Base-by-base conservation (phyloP, 1,140 invertebrate genomes). In the Ephestia elutella region DNA sequence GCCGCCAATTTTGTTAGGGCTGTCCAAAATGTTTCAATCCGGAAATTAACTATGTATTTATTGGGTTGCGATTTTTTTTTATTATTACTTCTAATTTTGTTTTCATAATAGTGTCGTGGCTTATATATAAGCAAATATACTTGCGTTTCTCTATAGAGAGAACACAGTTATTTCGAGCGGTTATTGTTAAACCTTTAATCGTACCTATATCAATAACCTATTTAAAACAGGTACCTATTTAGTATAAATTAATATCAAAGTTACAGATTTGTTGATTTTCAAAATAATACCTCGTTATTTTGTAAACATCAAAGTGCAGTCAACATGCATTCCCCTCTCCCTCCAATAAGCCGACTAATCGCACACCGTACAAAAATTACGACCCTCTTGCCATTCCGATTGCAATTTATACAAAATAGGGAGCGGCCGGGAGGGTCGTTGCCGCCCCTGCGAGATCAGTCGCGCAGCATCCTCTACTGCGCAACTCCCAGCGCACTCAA, bases 401-500 rank as follows among this genome's bases (percentile, higher is more conserved):
- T 75, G 63, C 73, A 81, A 76, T 79, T 78, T 75, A 74, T 59
- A 68, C 57, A 65, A 74, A 71, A 71, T 73, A 63, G 76, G 75
- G 80, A 70, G 65, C 62, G 57, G 58, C 50, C 48, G 59, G 53
- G 73, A 78, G 80, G 73, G 78, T 73, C 60, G 67, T 71, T 79
- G 79, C 65, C 84, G 70, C 78, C 86, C 83, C 82, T 88, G 71
- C 28, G 62, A 51, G 67, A 20, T 61, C 57, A 66, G 44, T 51
- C 74, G 85, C 86, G 86, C 83, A 88, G 86, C 86, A 86, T 88
- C 86, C 82, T 66, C 62, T 73, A 79, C 70, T 85, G 86, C 86
- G 86, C 86, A 88, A 80, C 81, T 84, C 82, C 71, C 71, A 62
- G 65, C 68, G 69, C 73, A 77, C 59, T 78, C 69, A 64, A 80